Percentiles rank a stretch among this genome's conserved stretches.
phyloP scores from a whole-genome alignment of 2,113 vertebrate species.

The Dolichallabes microphthalmus region DNA sequence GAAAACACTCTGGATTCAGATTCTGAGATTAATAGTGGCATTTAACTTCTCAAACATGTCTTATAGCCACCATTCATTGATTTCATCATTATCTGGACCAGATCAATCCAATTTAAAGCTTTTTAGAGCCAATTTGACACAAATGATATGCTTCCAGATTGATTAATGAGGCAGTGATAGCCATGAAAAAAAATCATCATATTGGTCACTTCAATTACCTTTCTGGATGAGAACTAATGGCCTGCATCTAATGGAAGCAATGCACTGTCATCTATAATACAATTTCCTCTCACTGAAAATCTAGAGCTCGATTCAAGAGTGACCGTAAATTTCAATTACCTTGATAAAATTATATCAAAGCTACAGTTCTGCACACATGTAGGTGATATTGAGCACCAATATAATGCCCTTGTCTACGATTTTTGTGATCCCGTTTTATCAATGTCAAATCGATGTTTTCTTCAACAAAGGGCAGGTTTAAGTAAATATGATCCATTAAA shows the following conservation, averaged over 20 bases:
- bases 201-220: constrained; percentile 70
- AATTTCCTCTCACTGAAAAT: constrained; percentile 75
- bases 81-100: constrained; percentile 73
- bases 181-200: constrained; percentile 74
- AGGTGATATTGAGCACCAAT: constrained; percentile 75
- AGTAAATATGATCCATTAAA: constrained; percentile 25
- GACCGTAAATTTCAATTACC: constrained; percentile 80
- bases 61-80: constrained; percentile 73
- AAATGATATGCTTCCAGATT: constrained; percentile 66
- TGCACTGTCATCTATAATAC: constrained; percentile 72
- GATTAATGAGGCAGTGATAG: constrained; percentile 74
- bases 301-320: constrained; percentile 75
- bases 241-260: constrained; percentile 77
- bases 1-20: constrained; percentile 59
- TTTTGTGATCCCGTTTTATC: constrained; percentile 72
- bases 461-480: constrained; percentile 38
- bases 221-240: constrained; percentile 80
- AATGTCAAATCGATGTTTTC: constrained; percentile 64
- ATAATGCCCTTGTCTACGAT: constrained; percentile 68
- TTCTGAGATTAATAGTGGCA: constrained; percentile 71
- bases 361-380: constrained; percentile 76
- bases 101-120: constrained; percentile 76
- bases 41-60: constrained; percentile 69
- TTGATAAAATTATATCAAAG: constrained; percentile 76
- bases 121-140: constrained; percentile 64